Conservation (phyloP, 2,888 invertebrate genomes). For the Prosapia bicincta region DNA sequence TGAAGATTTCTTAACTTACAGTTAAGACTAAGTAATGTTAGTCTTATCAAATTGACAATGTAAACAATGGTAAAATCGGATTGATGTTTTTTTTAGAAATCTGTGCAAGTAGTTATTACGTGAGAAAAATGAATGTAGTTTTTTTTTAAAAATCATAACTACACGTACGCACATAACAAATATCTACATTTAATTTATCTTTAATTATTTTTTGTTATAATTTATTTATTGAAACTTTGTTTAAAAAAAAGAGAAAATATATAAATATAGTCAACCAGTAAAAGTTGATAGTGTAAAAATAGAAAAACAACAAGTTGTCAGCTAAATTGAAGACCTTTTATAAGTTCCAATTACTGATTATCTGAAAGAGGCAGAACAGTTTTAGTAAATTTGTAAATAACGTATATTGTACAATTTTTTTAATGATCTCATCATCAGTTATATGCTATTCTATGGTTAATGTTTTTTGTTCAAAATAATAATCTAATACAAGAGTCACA, state of each 20-base stretch:
- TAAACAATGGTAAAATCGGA: too few species aligned
- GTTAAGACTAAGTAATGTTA: too few species aligned
- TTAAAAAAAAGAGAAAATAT: background rate
- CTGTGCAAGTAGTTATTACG: background rate
- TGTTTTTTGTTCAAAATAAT: too few species aligned
- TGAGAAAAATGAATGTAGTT: background rate
- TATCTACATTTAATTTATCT: background rate
- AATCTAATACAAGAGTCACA: too few species aligned
- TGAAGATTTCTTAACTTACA: too few species aligned
- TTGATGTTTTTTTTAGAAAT: background rate
- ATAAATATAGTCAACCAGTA: background rate
- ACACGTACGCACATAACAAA: background rate
- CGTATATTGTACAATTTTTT: too few species aligned
- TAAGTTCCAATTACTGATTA: background rate
- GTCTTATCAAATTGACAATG: too few species aligned
- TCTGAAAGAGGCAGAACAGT: too few species aligned
- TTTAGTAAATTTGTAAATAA: too few species aligned
- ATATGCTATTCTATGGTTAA: too few species aligned
- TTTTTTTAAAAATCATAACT: background rate
- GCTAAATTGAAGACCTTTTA: background rate
- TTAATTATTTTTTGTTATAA: background rate
- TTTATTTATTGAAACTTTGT: background rate
- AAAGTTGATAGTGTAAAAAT: background rate
- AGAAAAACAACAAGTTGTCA: background rate
- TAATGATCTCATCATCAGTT: too few species aligned